These are phyloP conservation scores for Myocastor coypus DNA, from an alignment of 2,113 vertebrate species.

Conservation along the genomic window DNA sequence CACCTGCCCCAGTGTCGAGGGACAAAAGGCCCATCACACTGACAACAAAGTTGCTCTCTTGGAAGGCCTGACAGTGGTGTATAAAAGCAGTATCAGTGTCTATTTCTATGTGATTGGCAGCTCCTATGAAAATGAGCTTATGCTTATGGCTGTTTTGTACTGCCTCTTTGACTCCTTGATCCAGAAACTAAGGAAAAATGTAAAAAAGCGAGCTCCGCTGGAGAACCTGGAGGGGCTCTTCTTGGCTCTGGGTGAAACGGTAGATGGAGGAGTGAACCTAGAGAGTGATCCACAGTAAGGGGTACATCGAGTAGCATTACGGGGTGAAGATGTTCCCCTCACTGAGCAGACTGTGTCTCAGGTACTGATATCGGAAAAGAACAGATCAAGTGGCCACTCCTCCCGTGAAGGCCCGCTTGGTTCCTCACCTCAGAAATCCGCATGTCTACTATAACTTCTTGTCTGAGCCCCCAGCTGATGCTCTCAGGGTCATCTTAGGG, in stretches of 20 bases:
- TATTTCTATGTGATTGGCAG: conserved; percentile 98
- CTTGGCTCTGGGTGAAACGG: too few relatives aligned
- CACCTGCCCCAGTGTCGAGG: conserved; percentile 95
- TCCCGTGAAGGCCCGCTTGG: conserved; percentile 87
- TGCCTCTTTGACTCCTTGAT: too few relatives aligned
- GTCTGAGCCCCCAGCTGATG: conserved; percentile 45
- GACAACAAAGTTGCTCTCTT: conserved; percentile 98
- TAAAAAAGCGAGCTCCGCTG: too few relatives aligned
- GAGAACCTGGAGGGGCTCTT: too few relatives aligned
- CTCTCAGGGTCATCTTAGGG: conserved; percentile 76
- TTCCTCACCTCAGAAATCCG: conserved; percentile 49
- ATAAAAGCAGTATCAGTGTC: conserved; percentile 97
- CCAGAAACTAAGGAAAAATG: too few relatives aligned
- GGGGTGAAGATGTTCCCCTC: too few relatives aligned
- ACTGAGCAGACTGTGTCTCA: too few relatives aligned
- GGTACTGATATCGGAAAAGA: too few relatives aligned
- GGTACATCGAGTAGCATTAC: too few relatives aligned
- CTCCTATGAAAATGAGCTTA: conserved; percentile 97
- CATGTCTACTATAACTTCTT: conserved; percentile 69
- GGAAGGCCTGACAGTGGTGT: conserved; percentile 96
- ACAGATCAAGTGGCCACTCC: conserved; percentile 97
- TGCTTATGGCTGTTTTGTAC: too few relatives aligned
- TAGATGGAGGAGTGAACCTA: too few relatives aligned
- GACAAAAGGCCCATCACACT: conserved; percentile 95
- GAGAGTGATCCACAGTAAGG: too few relatives aligned